Percentiles rank a stretch among this genome's conserved stretches.
Evolutionary conservation across 92 coral and sea anemone genomes (phyloP).

Genomic region (Porites lobata): DNA sequence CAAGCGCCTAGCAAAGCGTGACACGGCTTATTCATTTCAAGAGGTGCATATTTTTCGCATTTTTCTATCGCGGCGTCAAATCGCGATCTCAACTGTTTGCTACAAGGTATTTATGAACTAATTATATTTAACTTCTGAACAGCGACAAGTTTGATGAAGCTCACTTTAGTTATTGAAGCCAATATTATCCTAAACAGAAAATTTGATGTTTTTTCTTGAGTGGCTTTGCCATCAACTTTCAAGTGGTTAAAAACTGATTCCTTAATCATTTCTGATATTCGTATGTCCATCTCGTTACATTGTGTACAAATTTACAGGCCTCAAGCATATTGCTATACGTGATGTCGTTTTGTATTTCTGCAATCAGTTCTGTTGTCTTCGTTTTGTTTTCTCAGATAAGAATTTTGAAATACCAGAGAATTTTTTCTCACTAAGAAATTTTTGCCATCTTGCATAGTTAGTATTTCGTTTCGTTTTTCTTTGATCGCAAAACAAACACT

Average conservation of each 20-base stretch:
- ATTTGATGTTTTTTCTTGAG: constrained; percentile 41
- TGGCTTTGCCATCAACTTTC: constrained; percentile 38
- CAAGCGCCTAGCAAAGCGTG: constrained; percentile 9
- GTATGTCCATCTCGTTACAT: constrained; percentile 24
- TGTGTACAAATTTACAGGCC: constrained; percentile 4
- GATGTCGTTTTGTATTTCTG: constrained; percentile 4
- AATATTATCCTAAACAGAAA: constrained; percentile 38
- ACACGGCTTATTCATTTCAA: background rate
- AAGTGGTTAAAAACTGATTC: constrained; percentile 45
- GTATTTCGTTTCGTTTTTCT: constrained; percentile 16
- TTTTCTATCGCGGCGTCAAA: constrained; percentile 30
- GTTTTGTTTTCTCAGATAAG: background rate
- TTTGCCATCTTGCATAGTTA: constrained; percentile 22
- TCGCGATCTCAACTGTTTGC: constrained; percentile 8
- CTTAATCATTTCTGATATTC: constrained; percentile 35
- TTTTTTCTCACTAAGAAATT: background rate
- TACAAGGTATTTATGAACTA: constrained; percentile 36
- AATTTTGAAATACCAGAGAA: constrained; percentile 19
- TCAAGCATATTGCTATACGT: no score
- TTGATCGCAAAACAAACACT: constrained; percentile 17
- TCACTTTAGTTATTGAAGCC: constrained; percentile 31
- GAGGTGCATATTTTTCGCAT: background rate
- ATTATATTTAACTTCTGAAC: constrained; percentile 27
- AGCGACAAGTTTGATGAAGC: constrained; percentile 38
- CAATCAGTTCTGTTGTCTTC: background rate